These are phyloP conservation scores for Hirtodrosophila alboralis DNA, from an alignment of 2,888 invertebrate species.

Conservation along the genomic window DNA sequence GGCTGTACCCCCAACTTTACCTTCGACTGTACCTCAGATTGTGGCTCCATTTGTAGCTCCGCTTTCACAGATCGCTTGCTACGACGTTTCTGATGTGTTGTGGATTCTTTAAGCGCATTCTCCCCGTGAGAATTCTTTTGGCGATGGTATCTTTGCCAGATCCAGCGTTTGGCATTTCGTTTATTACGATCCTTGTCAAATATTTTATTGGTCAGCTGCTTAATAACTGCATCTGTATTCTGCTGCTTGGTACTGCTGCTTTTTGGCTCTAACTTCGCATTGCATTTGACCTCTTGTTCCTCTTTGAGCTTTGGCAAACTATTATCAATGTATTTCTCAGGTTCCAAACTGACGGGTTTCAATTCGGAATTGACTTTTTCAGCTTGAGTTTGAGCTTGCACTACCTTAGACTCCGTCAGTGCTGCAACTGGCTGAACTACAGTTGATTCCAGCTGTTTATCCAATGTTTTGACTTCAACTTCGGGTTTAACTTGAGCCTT, in stretches of 20 bases:
- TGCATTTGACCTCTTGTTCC: neutral
- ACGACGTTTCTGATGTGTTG: constrained; percentile 14
- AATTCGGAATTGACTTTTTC: no score
- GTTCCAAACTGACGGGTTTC: no score
- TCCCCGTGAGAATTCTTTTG: constrained; percentile 6
- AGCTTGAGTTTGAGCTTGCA: no score
- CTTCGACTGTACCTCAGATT: no score
- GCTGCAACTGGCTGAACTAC: no score
- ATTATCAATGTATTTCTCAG: neutral
- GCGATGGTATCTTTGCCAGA: constrained; percentile 15
- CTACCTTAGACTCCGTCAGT: no score
- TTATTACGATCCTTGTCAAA: constrained; percentile 47
- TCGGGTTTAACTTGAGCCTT: neutral
- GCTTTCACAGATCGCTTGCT: constrained; percentile 35
- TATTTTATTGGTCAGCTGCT: constrained; percentile 55
- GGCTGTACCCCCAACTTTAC: no score
- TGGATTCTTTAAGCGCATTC: neutral
- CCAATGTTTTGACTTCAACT: no score
- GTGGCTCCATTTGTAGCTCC: no score
- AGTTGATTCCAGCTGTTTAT: no score
- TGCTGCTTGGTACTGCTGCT: constrained; percentile 7
- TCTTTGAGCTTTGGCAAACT: neutral
- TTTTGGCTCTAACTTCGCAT: neutral
- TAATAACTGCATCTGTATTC: constrained; percentile 55
- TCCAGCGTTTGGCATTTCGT: constrained; percentile 31